Percentiles rank a stretch among this genome's conserved stretches.
phyloP scores from a whole-genome alignment of 2,797 vertebrate species.

The Falco concolor region DNA sequence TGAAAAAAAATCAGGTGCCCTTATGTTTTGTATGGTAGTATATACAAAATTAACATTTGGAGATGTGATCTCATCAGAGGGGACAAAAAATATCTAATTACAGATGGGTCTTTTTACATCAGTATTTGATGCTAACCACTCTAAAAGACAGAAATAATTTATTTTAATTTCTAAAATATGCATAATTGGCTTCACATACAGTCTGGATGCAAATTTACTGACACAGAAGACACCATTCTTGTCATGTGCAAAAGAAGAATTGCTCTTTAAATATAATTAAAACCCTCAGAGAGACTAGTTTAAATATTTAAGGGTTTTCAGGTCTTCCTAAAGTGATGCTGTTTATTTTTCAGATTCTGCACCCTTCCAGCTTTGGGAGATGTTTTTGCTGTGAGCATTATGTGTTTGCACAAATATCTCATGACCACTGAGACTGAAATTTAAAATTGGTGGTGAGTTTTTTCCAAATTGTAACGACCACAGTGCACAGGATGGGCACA shows the following conservation, averaged over 20 bases:
- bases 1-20: background rate
- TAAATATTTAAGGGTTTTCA: slow-evolving; percentile 11
- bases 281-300: background rate
- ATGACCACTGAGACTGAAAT: background rate
- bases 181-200: background rate
- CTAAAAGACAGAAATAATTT: background rate
- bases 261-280: slow-evolving; percentile 17
- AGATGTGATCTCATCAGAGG: background rate
- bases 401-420: background rate
- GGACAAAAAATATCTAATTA: background rate
- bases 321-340: background rate
- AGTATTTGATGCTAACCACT: background rate
- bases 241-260: background rate
- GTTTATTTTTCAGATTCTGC: background rate
- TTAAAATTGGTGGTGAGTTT: background rate
- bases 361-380: background rate
- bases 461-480: background rate
- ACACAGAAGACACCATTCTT: background rate
- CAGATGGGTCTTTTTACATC: background rate
- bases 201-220: background rate
- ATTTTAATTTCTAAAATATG: slow-evolving; percentile 21
- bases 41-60: background rate
- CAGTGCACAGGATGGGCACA: background rate
- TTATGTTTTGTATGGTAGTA: background rate
- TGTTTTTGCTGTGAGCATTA: background rate